Evolutionary conservation across 2,113 vertebrate species (phyloP), one percentile per base, ranked within the genome.

Genomic region (Malurus elegans): DNA sequence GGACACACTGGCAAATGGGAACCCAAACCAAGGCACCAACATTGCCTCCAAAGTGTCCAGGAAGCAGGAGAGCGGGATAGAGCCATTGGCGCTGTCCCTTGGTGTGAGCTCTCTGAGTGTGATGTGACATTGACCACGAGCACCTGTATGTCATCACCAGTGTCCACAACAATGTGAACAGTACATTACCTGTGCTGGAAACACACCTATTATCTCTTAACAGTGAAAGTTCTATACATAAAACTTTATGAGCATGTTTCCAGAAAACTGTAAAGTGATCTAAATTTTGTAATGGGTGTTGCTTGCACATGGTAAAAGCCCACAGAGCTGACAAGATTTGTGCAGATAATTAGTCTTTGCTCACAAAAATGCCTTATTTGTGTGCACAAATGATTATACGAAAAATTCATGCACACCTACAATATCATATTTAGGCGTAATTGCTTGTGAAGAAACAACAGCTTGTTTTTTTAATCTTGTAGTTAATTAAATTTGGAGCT

Each of bases 371-470:
- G 71, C 82, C 71, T 94, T 90, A 78, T 86, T 92, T 93, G 92
- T 90, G 90, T 80, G 85, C 64, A 88, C 67, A 96, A 95, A 91
- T 58, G 45, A 95, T 83, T 78, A 45, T 67, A 93, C 86, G 72
- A 97, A 96, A 95, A 93, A 93, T 94, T 88, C 42, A 94, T 92
- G 36, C 0, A 10, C 60, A 92, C 83, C 76, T 95, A 89, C 91
- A 81, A 21, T 81, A 88, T 90, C 61, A 78, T 78, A 92, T 90
- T 96, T 91, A 84, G 82, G 54, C 23, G 21, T 94, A 94, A 96
- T 79, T 85, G 64, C 69, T 86, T 80, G 67, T 88, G 86, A 78
- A 87, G 78, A 92, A 90, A 64, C 76, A 93, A 78, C 82, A 62
- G 51, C 84, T 92, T 64, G 79, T 36, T 86, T 92, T 95, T 87